phyloP scores from a whole-genome alignment of 2,888 invertebrate genomes.

The Germaria angustata region DNA sequence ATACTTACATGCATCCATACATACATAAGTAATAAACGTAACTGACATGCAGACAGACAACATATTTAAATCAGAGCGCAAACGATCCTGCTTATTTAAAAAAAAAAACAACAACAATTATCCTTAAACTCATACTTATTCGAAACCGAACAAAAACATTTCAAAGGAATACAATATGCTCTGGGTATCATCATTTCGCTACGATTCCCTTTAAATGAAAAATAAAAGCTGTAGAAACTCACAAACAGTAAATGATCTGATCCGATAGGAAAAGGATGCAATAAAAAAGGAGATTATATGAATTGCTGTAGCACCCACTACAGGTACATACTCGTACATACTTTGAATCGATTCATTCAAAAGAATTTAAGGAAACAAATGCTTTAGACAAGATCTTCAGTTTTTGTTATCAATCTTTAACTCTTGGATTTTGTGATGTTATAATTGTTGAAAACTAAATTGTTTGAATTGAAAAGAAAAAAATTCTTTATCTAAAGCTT shows the following conservation, averaged over 20 bases:
- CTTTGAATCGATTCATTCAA: not conserved
- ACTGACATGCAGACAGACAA: conserved; percentile 37
- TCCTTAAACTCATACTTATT: conserved; percentile 30
- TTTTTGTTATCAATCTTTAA: not conserved
- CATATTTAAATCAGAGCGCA: conserved; percentile 62
- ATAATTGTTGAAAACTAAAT: conserved; percentile 19
- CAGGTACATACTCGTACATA: no score
- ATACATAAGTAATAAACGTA: conserved; percentile 20
- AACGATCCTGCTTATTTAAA: conserved; percentile 52
- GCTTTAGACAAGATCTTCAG: conserved; percentile 50
- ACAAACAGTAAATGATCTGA: conserved; percentile 25
- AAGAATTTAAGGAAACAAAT: conserved; percentile 53
- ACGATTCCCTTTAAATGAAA: conserved; percentile 32
- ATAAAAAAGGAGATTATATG: conserved; percentile 44
- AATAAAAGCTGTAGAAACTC: conserved; percentile 21
- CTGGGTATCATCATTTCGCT: conserved; percentile 45
- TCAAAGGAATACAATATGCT: not conserved
- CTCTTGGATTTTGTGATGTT: conserved; percentile 4
- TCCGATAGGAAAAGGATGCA: conserved; percentile 54
- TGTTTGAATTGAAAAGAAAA: not conserved
- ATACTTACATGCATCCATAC: no score
- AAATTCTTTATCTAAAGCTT: not conserved
- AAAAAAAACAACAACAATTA: conserved; percentile 43
- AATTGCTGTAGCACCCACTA: conserved; percentile 61
- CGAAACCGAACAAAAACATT: conserved; percentile 17